Evolutionary conservation across 2,797 vertebrate species (phyloP), one percentile per base, ranked within the genome.

Genomic region (Notolepis coatsorum): DNA sequence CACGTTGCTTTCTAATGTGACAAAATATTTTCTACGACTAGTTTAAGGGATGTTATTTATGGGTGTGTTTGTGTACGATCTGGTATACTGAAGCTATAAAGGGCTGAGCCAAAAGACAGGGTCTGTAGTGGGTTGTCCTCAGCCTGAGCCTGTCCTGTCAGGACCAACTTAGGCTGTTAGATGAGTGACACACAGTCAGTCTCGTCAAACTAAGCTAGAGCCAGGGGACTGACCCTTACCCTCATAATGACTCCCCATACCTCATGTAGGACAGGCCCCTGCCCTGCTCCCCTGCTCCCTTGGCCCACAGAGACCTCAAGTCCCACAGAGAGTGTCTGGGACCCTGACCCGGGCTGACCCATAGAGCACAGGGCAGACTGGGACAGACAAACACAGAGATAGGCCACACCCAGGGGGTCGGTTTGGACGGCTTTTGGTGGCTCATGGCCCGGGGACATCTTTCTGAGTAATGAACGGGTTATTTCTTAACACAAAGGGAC

Each of bases 131-230:
- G n/a, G n/a, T n/a, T n/a, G 3, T 17, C 7, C 27, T 27, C 15
- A 28, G 15, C 9, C n/a, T 8, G n/a, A 8, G 21, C 24, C 4
- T 47, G 21, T 25, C 45, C 37, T 35, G 37, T 61, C 55, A 60
- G 50, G 31, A 59, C 47, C 52, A 56, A 63, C 71, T 71, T 71
- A 37, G 65, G 66, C 65, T 65, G 49, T 60, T 13, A 51, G 55
- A 61, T 51, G 49, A 63, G 37, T 12, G 30, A 57, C 51, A 12
- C 65, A 7, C 61, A 51, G 41, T 66, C 71, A 70, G 49, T 61
- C 48, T 57, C 72, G 59, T 61, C 66, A 69, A 61, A 60, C 33
- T 42, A 62, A 57, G 50, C 51, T 17, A 28, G 31, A 58, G 49
- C 24, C 60, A 21, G 49, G 28, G 13, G 9, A 23, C 41, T 62